phyloP scores from a whole-genome alignment of 2,888 invertebrate genomes.

The Branchellion lobata region DNA sequence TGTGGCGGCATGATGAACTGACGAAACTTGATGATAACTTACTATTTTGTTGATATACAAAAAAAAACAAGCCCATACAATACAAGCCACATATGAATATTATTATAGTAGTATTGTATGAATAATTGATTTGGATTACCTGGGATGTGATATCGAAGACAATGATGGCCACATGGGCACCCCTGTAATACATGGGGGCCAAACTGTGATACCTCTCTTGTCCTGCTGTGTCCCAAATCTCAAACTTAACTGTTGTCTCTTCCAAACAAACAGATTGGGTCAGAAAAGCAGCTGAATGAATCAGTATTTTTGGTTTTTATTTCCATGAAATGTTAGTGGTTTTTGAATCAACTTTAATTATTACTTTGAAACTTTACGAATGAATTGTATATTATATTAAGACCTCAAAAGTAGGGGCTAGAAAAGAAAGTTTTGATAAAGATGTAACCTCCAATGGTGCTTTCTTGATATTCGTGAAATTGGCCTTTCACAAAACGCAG shows the following conservation, averaged over 20 bases:
- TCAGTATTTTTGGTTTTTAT: not conserved
- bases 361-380: no score
- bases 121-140: no score
- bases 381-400: no score
- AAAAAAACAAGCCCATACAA: no score
- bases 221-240: conserved; percentile 99
- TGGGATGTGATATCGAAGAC: conserved; percentile 99
- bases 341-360: no score
- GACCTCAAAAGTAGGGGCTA: no score
- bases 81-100: no score
- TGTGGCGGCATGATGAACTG: no score
- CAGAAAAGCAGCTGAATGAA: conserved; percentile 87
- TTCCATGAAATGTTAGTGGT: not conserved
- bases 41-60: no score
- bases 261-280: conserved; percentile 99
- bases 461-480: conserved; percentile 99
- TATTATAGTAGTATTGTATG: no score
- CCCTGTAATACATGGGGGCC: conserved; percentile 87
- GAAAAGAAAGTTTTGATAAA: not conserved
- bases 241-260: conserved; percentile 98
- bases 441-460: conserved; percentile 75
- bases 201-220: conserved; percentile 96
- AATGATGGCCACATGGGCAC: conserved; percentile 88
- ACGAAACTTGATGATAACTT: no score
- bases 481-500: conserved; percentile 99